phyloP scores from a whole-genome alignment of 2,113 vertebrate genomes.

The Catharus bicknelli region DNA sequence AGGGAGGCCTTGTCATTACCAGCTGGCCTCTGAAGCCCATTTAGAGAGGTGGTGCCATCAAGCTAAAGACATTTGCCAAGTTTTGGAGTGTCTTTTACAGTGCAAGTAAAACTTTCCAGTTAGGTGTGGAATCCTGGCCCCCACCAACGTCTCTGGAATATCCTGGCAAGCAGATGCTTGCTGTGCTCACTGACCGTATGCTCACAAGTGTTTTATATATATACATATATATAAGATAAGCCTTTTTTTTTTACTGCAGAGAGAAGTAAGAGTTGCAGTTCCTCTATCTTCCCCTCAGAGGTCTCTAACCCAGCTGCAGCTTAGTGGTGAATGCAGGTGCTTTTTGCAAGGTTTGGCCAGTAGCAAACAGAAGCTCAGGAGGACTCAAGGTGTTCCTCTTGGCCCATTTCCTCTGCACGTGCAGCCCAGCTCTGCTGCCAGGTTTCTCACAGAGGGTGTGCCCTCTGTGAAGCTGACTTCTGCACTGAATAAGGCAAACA shows the following conservation, averaged over 20 bases:
- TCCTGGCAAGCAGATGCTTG: not conserved
- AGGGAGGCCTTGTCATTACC: not conserved
- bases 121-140: not conserved
- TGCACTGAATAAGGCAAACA: not conserved
- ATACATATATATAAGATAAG: not conserved
- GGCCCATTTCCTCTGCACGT: not conserved
- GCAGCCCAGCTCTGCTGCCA: not conserved
- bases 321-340: not conserved
- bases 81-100: not conserved
- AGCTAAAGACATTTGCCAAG: not conserved
- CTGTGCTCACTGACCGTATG: not conserved
- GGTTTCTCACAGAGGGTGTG: not conserved
- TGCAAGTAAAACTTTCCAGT: not conserved
- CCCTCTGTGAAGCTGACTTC: not conserved
- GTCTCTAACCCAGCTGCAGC: not conserved
- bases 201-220: not conserved
- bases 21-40: not conserved
- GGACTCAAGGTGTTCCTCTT: not conserved
- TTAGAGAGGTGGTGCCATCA: not conserved
- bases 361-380: not conserved
- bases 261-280: slow-evolving; percentile 1
- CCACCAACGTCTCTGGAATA: not conserved
- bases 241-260: not conserved
- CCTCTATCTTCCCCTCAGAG: not conserved
- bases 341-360: not conserved